phyloP scores from a whole-genome alignment of 2,888 invertebrate species.

The Matsumyia berberina region DNA sequence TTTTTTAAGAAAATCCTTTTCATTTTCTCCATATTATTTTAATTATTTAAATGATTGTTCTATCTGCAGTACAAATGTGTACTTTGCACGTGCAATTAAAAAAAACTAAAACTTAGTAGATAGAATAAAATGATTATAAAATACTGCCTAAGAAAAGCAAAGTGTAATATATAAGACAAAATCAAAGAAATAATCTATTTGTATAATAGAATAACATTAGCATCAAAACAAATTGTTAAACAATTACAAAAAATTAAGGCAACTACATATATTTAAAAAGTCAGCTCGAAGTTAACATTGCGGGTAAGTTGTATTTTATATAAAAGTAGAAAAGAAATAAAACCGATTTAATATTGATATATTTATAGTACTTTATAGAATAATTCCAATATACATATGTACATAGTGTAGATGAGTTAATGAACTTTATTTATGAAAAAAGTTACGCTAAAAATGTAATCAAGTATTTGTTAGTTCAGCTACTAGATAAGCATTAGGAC shows the following conservation, averaged over 20 bases:
- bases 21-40: slow-evolving; percentile 8
- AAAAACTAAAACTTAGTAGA: slow-evolving; percentile 51
- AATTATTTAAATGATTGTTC: slow-evolving; percentile 1
- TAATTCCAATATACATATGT: slow-evolving; percentile 65
- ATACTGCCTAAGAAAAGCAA: slow-evolving; percentile 60
- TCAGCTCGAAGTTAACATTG: slow-evolving; percentile 84
- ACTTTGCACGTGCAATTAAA: slow-evolving; percentile 41
- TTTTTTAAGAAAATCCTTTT: slow-evolving; percentile 34
- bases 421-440: slow-evolving; percentile 40
- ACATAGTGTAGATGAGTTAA: slow-evolving; percentile 64
- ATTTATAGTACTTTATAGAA: slow-evolving; percentile 38
- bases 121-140: slow-evolving; percentile 57
- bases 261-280: slow-evolving; percentile 67
- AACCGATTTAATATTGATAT: slow-evolving; percentile 40
- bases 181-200: slow-evolving; percentile 6
- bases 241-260: slow-evolving; percentile 73
- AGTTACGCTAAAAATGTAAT: slow-evolving; percentile 14
- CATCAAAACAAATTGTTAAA: slow-evolving; percentile 39
- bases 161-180: slow-evolving; percentile 43
- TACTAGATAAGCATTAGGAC: slow-evolving; percentile 29
- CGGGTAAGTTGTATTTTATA: slow-evolving; percentile 76
- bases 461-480: slow-evolving; percentile 35
- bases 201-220: slow-evolving; percentile 40
- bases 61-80: slow-evolving; percentile 34
- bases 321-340: slow-evolving; percentile 28